Evolutionary conservation across 2,113 vertebrate genomes (phyloP), one percentile per base, ranked within the genome.

Genomic region (Pholis gunnellus): DNA sequence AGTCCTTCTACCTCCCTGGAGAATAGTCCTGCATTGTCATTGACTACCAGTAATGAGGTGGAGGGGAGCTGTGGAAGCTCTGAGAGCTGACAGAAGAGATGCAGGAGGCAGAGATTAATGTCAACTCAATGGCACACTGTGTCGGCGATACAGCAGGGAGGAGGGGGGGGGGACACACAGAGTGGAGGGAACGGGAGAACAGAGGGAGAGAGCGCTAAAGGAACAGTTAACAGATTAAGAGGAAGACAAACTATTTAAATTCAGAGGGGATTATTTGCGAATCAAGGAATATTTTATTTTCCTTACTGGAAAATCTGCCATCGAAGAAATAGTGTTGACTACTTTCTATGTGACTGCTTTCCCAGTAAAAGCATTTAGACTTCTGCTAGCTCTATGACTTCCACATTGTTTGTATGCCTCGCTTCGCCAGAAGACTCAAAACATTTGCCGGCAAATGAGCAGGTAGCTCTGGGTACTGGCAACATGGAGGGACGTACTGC

Each of bases 41-140:
- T 89, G 75, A 85, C 85, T 66, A 85, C 73, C 85, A 81, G 82
- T 88, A 81, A 86, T 86, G 83, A 87, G 72, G 77, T 72, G 46
- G 82, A 76, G 79, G 60, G 63, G 75, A 84, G 73, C 68, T 68
- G 72, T 40, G 69, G 36, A 85, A 81, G 75, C 22, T 27, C 79
- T 54, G 65, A 38, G 81, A 75, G 77, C 46, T 85, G 73, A 79
- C 54, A 61, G 78, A 50, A 76, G 67, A 78, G 56, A 80, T 68
- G 78, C 69, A 79, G 83, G 76, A 56, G 68, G 73, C 38, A 75
- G 48, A 60, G 77, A 70, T 85, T 68, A 73, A 63, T 63, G 66
- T 85, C 56, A 75, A 75, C 71, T 85, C 78, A 86, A 66, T 83
- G 75, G 64, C 72, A 66, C 60, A 80, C 83, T 80, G 72, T 67